Evolutionary conservation across 2,888 invertebrate genomes (phyloP).

Genomic region (Orchestes rusci): DNA sequence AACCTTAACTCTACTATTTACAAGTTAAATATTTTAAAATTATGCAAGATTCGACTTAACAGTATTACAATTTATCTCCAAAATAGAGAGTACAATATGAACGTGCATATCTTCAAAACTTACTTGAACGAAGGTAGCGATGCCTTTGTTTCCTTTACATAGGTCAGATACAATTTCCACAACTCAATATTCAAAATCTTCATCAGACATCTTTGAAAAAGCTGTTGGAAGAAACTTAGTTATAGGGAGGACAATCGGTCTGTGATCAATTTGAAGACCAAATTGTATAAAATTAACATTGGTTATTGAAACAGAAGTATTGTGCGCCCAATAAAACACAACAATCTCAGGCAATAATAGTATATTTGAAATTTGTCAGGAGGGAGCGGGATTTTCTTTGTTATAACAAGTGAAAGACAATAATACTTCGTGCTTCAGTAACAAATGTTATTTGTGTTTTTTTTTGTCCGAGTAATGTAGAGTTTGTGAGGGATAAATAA

Average conservation of each 20-base stretch:
- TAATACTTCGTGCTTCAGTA: slow-evolving; percentile 30
- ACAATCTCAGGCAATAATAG: background rate
- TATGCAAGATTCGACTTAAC: no score
- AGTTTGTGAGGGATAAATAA: slow-evolving; percentile 24
- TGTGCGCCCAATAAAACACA: slow-evolving; percentile 31
- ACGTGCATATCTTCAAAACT: no score
- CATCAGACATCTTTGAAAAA: slow-evolving; percentile 96
- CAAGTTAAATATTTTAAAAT: no score
- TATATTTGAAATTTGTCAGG: background rate
- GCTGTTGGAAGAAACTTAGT: slow-evolving; percentile 53
- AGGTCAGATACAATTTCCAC: slow-evolving; percentile 96
- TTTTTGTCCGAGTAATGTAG: background rate
- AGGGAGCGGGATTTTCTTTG: no score
- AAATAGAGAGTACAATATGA: no score
- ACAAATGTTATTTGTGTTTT: slow-evolving; percentile 30
- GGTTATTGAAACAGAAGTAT: slow-evolving; percentile 34
- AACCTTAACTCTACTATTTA: no score
- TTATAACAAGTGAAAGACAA: slow-evolving; percentile 30
- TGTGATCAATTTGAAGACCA: slow-evolving; percentile 9
- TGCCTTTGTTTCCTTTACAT: slow-evolving; percentile 96
- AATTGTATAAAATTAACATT: slow-evolving; percentile 23
- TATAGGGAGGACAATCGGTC: no score
- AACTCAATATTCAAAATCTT: slow-evolving; percentile 98
- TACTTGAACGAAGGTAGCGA: slow-evolving; percentile 89
- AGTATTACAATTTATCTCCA: no score